Base-by-base conservation (phyloP, 2,888 invertebrate species). In the Xestia xanthographa region DNA sequence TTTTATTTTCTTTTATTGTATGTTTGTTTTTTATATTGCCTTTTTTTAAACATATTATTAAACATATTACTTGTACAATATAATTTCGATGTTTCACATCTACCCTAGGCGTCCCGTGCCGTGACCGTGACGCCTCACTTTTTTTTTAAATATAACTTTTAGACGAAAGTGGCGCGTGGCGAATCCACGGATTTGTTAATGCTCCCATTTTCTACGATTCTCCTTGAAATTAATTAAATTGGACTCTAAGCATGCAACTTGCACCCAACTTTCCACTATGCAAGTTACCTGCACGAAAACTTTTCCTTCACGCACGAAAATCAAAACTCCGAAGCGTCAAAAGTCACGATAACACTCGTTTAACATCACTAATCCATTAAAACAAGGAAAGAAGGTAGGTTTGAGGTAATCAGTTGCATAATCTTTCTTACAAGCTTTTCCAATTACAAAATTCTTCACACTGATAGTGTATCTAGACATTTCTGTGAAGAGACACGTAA, bases 311-410 rank as follows among this genome's bases (percentile, higher is more conserved):
- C 5, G 26, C 5, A 9, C 14, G 0, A 53, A 38, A 3, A 45
- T 11, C 5, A n/a, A 34, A 63, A 20, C 63, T 67, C 38, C 5
- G 63, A 50, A 26, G 14, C 43, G 12, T 67, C 12, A 3, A 5
- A 48, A 71, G 41, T 75, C 22, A 53, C 11, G 70, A 80, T 80
- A 68, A 68, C n/a, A 20, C 26, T 48, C 14, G 22, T 48, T 48
- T 62, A 62, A 86, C 86, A 86, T 53, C 29, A 74, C 66, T 75
- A 80, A 75, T 80, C 84, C 80, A 86, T 84, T 85, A 77, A n/a
- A 74, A 85, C 45, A 53, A 69, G 26, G 45, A 45, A 71, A 56
- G 14, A 43, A 41, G 34, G 34, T 34, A 34, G 34, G 34, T 1
- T 34, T 62, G 26, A 45, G 62, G 20, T 48, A 66, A 77, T 83